A percentile compares a stretch with the other conserved stretches of the same genome.
Conservation (phyloP, 1,140 invertebrate species). For the Temnothorax longispinosus region DNA sequence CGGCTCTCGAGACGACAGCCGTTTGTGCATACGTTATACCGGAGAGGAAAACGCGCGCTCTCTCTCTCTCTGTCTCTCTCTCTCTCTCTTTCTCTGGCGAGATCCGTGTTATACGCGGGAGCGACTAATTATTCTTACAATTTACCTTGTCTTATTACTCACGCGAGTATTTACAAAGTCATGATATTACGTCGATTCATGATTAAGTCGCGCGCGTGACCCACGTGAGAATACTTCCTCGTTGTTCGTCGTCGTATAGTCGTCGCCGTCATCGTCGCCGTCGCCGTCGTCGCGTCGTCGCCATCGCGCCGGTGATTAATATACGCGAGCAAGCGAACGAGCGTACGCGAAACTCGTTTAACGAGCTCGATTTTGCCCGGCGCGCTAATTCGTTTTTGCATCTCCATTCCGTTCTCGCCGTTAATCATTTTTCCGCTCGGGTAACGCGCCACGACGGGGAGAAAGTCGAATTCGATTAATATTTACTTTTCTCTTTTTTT, state of each 20-base stretch:
- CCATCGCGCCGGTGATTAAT: constrained; percentile 54
- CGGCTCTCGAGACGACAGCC: not conserved
- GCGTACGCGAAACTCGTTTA: constrained; percentile 57
- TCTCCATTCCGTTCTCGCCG: constrained; percentile 57
- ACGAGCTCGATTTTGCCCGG: constrained; percentile 58
- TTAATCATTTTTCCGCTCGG: constrained; percentile 62
- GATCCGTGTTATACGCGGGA: constrained; percentile 8
- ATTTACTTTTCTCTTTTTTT: constrained; percentile 23
- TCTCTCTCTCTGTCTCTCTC: not conserved
- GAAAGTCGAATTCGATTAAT: constrained; percentile 62
- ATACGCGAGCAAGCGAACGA: constrained; percentile 38
- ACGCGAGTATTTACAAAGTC: constrained; percentile 51
- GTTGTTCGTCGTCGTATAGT: not conserved
- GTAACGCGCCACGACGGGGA: constrained; percentile 44
- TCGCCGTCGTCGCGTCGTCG: constrained; percentile 43
- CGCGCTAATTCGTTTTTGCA: constrained; percentile 60
- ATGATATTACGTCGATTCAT: constrained; percentile 56
- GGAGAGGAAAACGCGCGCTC: not conserved
- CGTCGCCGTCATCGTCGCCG: constrained; percentile 10
- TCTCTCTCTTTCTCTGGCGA: not conserved
- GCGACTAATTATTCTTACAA: constrained; percentile 59
- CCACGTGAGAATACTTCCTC: constrained; percentile 25
- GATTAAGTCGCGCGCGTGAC: constrained; percentile 32
- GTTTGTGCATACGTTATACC: not conserved
- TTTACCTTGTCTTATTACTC: constrained; percentile 56